Conservation (phyloP, 2,888 invertebrate species). For the Lysandra coridon region DNA sequence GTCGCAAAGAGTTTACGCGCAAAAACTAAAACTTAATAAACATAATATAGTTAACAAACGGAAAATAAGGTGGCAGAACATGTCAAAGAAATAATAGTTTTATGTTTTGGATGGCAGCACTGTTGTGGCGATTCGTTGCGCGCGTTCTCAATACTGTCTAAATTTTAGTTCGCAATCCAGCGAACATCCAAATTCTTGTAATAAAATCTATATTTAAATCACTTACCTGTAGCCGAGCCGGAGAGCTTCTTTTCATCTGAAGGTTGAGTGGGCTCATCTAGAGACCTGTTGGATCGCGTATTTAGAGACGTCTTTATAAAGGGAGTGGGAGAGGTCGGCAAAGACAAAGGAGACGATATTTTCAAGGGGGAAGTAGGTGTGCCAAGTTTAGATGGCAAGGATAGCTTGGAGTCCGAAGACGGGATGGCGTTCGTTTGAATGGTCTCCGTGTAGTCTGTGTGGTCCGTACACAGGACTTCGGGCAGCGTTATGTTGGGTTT, state of each 20-base stretch:
- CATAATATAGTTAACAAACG: too few relatives aligned
- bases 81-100: too few relatives aligned
- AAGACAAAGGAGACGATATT: conserved; percentile 63
- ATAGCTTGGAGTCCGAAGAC: conserved; percentile 67
- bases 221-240: conserved; percentile 73
- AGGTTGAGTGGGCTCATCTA: conserved; percentile 49
- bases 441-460: conserved; percentile 46
- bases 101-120: too few relatives aligned
- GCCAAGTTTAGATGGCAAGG: conserved; percentile 64
- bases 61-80: too few relatives aligned
- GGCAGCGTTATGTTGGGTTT: conserved; percentile 63
- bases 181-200: too few relatives aligned
- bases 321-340: conserved; percentile 64
- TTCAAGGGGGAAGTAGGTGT: conserved; percentile 67
- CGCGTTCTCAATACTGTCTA: too few relatives aligned
- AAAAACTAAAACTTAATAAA: too few relatives aligned
- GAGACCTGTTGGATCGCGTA: conserved; percentile 52
- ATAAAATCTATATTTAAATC: conserved; percentile 34
- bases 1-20: too few relatives aligned
- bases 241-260: conserved; percentile 46
- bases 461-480: conserved; percentile 64
- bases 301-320: conserved; percentile 56
- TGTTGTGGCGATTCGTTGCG: too few relatives aligned
- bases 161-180: too few relatives aligned
- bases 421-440: conserved; percentile 50